These are phyloP conservation scores for Cancer borealis DNA, from an alignment of 2,888 invertebrate species.

Conservation along the genomic window DNA sequence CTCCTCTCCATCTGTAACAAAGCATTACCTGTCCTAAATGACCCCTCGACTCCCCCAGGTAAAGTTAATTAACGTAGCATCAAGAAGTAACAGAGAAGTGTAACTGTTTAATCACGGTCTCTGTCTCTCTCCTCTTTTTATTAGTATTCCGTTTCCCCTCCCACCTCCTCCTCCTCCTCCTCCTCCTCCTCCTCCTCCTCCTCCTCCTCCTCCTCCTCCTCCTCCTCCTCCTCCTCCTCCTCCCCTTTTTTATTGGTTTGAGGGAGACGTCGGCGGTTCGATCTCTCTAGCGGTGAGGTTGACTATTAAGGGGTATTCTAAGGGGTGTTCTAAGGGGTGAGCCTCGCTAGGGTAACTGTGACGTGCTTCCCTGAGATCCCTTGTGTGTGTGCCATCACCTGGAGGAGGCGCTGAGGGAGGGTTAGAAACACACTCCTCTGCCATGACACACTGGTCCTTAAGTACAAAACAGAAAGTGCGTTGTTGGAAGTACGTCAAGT, in stretches of 20 bases:
- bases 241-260: not conserved
- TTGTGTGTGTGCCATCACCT: not conserved
- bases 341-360: not conserved
- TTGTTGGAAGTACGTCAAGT: not conserved
- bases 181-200: not conserved
- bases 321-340: not conserved
- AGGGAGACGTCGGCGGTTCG: not conserved
- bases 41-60: conserved; percentile 13
- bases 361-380: not conserved
- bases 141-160: not conserved
- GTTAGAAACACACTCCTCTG: not conserved
- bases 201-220: conserved; percentile 34
- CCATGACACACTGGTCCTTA: not conserved
- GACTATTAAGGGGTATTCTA: too few relatives aligned
- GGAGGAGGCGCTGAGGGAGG: not conserved
- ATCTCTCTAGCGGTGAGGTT: too few relatives aligned
- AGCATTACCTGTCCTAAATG: conserved; percentile 5
- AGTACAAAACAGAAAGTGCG: not conserved
- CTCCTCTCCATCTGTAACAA: not conserved
- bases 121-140: conserved; percentile 14
- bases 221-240: conserved; percentile 14
- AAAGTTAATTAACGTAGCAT: not conserved
- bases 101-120: conserved; percentile 34
- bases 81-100: not conserved
- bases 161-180: not conserved